Evolutionary conservation across 2,113 vertebrate species (phyloP), one percentile per base, ranked within the genome.

Genomic region (Hippoglossus stenolepis): DNA sequence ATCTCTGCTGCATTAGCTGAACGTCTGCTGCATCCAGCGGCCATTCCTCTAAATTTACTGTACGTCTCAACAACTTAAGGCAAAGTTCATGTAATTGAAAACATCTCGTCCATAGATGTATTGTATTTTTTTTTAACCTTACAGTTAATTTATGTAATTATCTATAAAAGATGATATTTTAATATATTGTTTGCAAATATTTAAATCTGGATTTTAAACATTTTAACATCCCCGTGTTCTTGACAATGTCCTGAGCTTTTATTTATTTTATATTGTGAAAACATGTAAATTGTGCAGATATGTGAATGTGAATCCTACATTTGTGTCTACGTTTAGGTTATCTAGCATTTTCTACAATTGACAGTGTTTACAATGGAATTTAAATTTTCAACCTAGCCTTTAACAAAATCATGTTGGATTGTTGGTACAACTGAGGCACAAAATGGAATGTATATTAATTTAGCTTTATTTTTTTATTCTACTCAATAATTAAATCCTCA

Each of bases 181-280:
- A 18, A 5, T 13, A 6, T 8, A 51, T 51, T 51, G 14, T 17
- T 5, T 51, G 17, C 47, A 18, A 8, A 18, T 47, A n/a, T 28
- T 60, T 8, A 45, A 45, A 53, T 73, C 43, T 65, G 63, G 28
- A 57, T 74, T 77, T 78, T 77, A 73, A 79, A 85, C 24, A 51
- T 40, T 18, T 17, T 17, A 11, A 77, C 72, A 67, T 49, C 61
- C 71, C 18, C 65, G 24, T 31, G 0, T 45, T 57, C 58, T 35
- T 71, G 18, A 23, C 43, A 53, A 49, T 47, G 6, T 63, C 28
- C 13, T 57, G 26, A 17, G 13, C 12, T 63, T 57, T 23, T 53
- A 1, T 53, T 65, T 45, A 13, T 18, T 54, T 38, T 45, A 14
- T 47, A 47, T 24, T 65, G 10, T 20, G 3, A 43, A 56, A 54